Evolutionary conservation across 2,888 invertebrate species (phyloP), one percentile per base, ranked within the genome.

Genomic region (Alsophila aescularia): DNA sequence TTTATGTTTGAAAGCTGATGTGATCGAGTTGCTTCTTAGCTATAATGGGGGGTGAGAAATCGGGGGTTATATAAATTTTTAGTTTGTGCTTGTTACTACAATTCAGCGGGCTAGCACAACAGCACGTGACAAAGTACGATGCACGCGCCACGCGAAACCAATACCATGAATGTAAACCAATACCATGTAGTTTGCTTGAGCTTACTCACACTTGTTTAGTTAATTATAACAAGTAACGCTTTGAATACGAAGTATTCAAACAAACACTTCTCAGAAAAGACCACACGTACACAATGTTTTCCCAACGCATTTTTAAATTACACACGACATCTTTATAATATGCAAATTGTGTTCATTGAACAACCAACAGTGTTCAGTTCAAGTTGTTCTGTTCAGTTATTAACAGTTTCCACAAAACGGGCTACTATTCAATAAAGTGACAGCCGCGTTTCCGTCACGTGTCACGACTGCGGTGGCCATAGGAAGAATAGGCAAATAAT

Each of bases 391-490:
- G 40, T 52, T 35, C 58, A 69, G 63, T 64, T 70, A 73, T 69
- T 67, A 75, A 70, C 69, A 74, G 73, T 77, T 73, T 78, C 74
- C 75, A 72, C 70, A 77, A 73, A 74, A 69, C 70, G 64, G n/a
- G 69, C 72, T 56, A 70, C 76, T 74, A 74, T 78, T 76, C 75
- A 72, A 79, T 77, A 73, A 72, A 73, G 69, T 70, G 76, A 75
- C 73, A 70, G 70, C 62, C 73, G 60, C 62, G 72, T 75, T 82
- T 83, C 82, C 82, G 85, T 76, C 81, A 83, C 84, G 82, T 79
- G 69, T 75, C 80, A 82, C 82, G 78, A 81, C 64, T 55, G 66
- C 58, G 84, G 86, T 84, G 87, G 87, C 69, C 84, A 73, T 35
- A 21, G 34, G 31, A 2, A 72, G 58, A 71, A 36, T 61, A 69